Base-by-base conservation (phyloP, 1,140 invertebrate species). In the Tetragonula clypearis region DNA sequence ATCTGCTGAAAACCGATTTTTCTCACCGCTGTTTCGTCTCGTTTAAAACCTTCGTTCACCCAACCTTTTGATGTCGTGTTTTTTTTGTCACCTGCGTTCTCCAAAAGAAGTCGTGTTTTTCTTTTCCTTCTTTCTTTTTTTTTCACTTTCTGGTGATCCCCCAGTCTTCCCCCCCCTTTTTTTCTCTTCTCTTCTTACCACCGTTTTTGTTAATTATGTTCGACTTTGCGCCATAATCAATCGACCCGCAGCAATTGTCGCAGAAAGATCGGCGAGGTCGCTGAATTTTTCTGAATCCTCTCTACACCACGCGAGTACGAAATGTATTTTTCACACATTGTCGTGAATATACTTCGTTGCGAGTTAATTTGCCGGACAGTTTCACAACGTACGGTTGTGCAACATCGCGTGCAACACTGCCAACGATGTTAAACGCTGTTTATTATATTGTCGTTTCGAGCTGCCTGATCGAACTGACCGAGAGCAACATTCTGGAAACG, bases 161-260 rank as follows among this genome's bases (percentile, higher is more conserved):
- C 58, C 75, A 9, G 0, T 30, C 14, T 49, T 17, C 15, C 58
- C 68, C 53, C 35, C 3, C 3, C 3, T 35, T 35, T 35, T 35
- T 15, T 15, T 15, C 53, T 15, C 3, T 49, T 4, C 49, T 6
- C 9, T 60, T 8, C 53, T 14, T 72, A 53, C 72, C 65, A 26
- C 41, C 9, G 23, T 26, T 49, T 30, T 21, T 62, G 82, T 71
- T 75, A 88, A 85, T 87, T 84, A 80, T 74, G 68, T 88, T 87
- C 66, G 77, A 62, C 26, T 78, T 79, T 79, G 71, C 65, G 72
- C 87, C 84, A 86, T 86, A 82, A 89, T 88, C 77, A 55, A 88
- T 82, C 87, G 87, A 88, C 30, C 79, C 55, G 75, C 87, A 88
- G 75, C 87, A 79, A 77, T 62, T 58, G 62, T 84, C 82, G 82